These are phyloP conservation scores for Sycophaga agraensis DNA, from an alignment of 1,140 invertebrate genomes.

Conservation along the genomic window DNA sequence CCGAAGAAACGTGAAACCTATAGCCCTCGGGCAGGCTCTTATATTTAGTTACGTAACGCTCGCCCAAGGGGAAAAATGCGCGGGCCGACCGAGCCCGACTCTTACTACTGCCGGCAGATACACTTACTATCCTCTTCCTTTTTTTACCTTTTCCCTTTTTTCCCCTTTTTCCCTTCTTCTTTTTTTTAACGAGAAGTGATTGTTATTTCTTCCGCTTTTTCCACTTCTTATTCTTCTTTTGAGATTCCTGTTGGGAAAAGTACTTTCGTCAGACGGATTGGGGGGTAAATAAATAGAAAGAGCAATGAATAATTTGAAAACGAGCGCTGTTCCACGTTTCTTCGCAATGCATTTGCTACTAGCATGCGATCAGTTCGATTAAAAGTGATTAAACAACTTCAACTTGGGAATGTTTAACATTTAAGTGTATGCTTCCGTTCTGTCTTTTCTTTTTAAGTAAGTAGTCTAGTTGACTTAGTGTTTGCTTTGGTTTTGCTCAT, in stretches of 20 bases:
- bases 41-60: background rate
- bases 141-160: too few relatives aligned
- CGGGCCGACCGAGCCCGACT: background rate
- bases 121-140: too few relatives aligned
- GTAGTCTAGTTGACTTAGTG: background rate
- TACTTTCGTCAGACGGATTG: too few relatives aligned
- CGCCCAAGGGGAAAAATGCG: background rate
- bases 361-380: background rate
- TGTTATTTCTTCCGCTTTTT: too few relatives aligned
- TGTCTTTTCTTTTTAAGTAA: background rate
- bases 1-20: background rate
- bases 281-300: too few relatives aligned
- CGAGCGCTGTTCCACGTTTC: background rate
- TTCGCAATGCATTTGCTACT: background rate
- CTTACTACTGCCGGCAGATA: background rate
- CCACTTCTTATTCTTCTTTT: too few relatives aligned
- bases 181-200: too few relatives aligned
- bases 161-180: too few relatives aligned
- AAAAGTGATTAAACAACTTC: background rate
- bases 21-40: background rate
- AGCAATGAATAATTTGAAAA: too few relatives aligned
- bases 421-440: background rate
- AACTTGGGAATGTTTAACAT: background rate
- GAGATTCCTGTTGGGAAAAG: too few relatives aligned
- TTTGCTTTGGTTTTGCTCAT: background rate